A percentile compares a stretch with the other conserved stretches of the same genome.
phyloP scores from a whole-genome alignment of 2,797 vertebrate species.

The Pachyuromys duprasi region DNA sequence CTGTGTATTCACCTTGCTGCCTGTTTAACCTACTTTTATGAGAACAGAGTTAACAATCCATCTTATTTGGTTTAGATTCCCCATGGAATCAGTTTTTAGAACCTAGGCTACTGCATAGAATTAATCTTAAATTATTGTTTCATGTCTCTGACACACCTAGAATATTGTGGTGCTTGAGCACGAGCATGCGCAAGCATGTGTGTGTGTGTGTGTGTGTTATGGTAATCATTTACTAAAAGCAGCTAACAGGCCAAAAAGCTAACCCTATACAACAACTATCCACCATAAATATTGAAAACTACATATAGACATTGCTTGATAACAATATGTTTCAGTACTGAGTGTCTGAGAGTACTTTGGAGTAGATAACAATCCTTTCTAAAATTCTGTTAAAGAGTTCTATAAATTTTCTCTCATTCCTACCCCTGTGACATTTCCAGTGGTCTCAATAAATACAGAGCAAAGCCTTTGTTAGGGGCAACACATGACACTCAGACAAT shows the following conservation, averaged over 20 bases:
- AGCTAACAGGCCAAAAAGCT: background rate
- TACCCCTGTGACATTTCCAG: background rate
- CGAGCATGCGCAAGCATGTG: no score
- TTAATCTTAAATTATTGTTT: background rate
- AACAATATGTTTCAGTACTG: background rate
- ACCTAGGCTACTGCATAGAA: background rate
- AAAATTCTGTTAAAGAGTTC: background rate
- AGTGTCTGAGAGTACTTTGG: background rate
- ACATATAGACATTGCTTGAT: no score
- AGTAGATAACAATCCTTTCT: background rate
- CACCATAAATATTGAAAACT: background rate
- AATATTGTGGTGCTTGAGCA: no score
- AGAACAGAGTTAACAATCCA: no score
- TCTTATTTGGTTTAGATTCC: background rate
- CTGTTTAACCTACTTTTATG: background rate
- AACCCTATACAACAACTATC: background rate
- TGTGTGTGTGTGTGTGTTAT: background rate
- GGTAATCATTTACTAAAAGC: background rate
- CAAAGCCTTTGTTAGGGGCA: no score
- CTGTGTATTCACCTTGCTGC: background rate
- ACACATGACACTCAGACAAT: no score
- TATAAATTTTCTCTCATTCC: background rate
- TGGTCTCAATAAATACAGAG: background rate
- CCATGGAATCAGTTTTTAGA: background rate
- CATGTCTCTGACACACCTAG: background rate